Evolutionary conservation across 2,113 vertebrate genomes (phyloP).

Genomic region (Tyto alba): DNA sequence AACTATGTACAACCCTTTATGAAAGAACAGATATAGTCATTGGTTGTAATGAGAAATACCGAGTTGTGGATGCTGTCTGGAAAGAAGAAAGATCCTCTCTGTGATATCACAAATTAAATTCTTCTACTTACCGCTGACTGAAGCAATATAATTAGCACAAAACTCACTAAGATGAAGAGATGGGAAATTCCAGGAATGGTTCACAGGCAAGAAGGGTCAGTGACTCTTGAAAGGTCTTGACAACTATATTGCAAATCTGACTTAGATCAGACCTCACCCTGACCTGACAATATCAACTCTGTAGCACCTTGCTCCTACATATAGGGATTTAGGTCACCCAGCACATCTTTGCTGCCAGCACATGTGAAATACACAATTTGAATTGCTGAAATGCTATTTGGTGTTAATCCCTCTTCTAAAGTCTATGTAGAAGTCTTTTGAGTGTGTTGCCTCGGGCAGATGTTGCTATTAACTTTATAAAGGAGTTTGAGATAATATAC

Average conservation of each 20-base stretch:
- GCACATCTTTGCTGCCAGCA: neutral
- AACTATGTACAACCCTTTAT: neutral
- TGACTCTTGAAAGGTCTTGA: neutral
- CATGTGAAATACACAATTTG: neutral
- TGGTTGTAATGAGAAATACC: neutral
- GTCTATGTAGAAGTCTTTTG: neutral
- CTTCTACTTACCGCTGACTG: neutral
- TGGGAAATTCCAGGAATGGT: neutral
- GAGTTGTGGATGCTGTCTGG: neutral
- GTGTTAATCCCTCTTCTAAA: neutral
- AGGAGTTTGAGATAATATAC: neutral
- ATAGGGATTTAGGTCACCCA: neutral
- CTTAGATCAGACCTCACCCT: neutral
- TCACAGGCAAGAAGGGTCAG: neutral
- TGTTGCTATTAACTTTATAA: neutral
- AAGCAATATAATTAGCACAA: neutral
- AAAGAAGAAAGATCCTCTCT: neutral
- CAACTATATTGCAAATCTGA: neutral
- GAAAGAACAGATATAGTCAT: neutral
- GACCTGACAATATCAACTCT: neutral
- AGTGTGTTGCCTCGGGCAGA: neutral
- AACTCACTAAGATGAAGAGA: neutral
- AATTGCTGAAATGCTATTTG: neutral
- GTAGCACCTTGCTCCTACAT: neutral
- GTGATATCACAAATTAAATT: neutral